Percentiles rank a stretch among this genome's conserved stretches.
Conservation (phyloP, 1,140 invertebrate species). For the Camponotus pennsylvanicus region DNA sequence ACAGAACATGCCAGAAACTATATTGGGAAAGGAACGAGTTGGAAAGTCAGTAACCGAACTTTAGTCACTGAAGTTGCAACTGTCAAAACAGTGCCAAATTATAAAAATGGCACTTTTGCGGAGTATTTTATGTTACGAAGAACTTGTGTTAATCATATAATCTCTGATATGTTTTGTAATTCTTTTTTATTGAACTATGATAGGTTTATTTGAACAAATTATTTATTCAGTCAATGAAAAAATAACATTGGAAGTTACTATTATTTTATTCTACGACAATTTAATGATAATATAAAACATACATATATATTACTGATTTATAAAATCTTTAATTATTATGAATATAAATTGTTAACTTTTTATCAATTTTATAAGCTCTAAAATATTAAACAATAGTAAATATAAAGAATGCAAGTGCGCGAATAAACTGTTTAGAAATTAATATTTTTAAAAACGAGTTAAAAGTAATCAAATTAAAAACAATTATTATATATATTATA, state of each 20-base stretch:
- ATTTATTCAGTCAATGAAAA: not conserved
- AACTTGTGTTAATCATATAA: not conserved
- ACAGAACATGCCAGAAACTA: constrained; percentile 43
- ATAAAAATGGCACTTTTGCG: not conserved
- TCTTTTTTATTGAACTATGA: not conserved
- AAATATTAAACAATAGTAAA: not conserved
- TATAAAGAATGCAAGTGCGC: not conserved
- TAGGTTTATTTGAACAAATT: not conserved
- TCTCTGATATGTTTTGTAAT: not conserved
- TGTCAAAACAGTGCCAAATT: constrained; percentile 49
- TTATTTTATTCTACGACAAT: not conserved
- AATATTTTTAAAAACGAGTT: not conserved
- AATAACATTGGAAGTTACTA: not conserved
- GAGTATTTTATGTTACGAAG: not conserved
- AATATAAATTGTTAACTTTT: not conserved
- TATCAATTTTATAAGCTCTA: not conserved
- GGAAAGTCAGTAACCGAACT: constrained; percentile 26
- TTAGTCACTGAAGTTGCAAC: constrained; percentile 1
- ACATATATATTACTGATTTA: not conserved
- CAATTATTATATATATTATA: too few relatives aligned
- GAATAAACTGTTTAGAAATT: not conserved
- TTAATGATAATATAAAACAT: not conserved
- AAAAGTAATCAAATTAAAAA: not conserved
- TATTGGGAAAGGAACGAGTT: not conserved
- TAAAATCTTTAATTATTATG: not conserved